Evolutionary conservation across 2,113 vertebrate genomes (phyloP).

Genomic region (Crocuta crocuta): DNA sequence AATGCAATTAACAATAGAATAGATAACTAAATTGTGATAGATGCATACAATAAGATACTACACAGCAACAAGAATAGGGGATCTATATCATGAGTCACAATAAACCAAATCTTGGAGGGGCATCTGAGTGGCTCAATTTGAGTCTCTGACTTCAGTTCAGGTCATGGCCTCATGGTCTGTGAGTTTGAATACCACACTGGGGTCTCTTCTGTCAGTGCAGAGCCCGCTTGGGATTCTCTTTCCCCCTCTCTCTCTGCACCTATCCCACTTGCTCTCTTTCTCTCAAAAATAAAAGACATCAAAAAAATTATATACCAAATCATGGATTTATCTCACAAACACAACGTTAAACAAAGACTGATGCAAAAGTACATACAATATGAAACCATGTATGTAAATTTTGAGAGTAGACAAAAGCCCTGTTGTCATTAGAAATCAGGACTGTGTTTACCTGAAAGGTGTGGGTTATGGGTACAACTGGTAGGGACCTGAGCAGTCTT

Average conservation of each 20-base stretch:
- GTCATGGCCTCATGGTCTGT: too few relatives aligned
- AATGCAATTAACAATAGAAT: background rate
- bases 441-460: rapidly evolving
- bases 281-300: too few relatives aligned
- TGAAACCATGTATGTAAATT: background rate
- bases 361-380: background rate
- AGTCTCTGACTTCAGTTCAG: too few relatives aligned
- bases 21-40: background rate
- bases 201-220: too few relatives aligned
- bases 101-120: background rate
- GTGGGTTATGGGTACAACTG: rapidly evolving
- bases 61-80: background rate
- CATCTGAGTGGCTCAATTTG: too few relatives aligned
- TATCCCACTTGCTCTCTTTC: too few relatives aligned
- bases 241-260: too few relatives aligned
- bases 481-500: rapidly evolving
- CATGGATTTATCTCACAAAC: background rate
- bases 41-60: background rate
- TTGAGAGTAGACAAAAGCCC: background rate
- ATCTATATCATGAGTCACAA: background rate
- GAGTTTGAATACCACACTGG: too few relatives aligned
- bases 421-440: background rate
- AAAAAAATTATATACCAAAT: background rate
- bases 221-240: too few relatives aligned
- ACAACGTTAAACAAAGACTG: background rate